Conservation (phyloP, 2,113 vertebrate species). For the Dicerorhinus sumatrensis region DNA sequence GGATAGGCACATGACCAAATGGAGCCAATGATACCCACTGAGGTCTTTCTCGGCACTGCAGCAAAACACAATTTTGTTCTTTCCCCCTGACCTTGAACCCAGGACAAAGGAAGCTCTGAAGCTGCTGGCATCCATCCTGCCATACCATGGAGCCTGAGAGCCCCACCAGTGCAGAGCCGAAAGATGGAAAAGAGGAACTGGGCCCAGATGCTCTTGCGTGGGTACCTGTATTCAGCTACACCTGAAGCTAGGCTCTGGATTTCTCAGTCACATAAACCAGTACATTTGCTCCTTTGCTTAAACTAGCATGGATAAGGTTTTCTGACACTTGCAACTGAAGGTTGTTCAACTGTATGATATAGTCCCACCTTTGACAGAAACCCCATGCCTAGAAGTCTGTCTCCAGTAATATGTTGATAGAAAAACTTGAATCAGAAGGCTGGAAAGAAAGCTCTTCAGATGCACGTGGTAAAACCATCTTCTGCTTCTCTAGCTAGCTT, state of each 20-base stretch:
- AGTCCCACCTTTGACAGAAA: background rate
- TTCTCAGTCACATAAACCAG: background rate
- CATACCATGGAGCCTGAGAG: background rate
- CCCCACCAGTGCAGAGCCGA: too few relatives aligned
- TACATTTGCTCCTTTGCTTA: background rate
- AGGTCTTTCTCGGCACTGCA: background rate
- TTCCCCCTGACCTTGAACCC: background rate
- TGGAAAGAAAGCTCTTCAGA: background rate
- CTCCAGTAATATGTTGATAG: background rate
- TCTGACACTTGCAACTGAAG: background rate
- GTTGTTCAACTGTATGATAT: background rate
- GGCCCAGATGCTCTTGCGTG: background rate
- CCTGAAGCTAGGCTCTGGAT: background rate
- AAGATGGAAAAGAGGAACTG: background rate
- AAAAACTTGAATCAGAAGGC: background rate
- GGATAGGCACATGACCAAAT: background rate
- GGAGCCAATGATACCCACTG: background rate
- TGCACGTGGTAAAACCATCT: background rate
- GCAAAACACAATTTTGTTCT: background rate
- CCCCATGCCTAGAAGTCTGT: background rate
- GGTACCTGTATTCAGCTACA: background rate
- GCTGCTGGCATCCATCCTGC: background rate
- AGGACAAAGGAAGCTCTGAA: background rate
- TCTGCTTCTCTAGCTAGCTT: background rate
- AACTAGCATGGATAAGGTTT: background rate